Evolutionary conservation across 2,888 invertebrate species (phyloP), one percentile per base, ranked within the genome.

Genomic region (Pomacea canaliculata): DNA sequence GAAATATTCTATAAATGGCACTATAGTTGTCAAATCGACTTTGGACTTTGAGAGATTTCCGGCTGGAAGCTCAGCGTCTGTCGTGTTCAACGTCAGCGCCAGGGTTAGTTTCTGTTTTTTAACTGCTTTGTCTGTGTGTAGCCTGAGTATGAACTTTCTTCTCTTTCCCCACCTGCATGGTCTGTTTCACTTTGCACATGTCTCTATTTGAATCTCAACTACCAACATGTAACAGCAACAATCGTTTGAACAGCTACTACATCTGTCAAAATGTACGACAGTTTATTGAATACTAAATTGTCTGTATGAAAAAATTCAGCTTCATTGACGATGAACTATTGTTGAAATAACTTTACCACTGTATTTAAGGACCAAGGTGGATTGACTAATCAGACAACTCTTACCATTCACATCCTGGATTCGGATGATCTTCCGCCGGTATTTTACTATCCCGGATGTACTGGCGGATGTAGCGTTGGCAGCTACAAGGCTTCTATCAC

Each of bases 391-490:
- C 77, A 63, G 46, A 75, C 76, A 27, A 73, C 73, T 46, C 23
- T 80, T 27, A 78, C 77, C 46, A 71, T 80, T 9, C 23, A 77
- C 48, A 65, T 81, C 27, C 16, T 69, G 48, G 81, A 81, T 66
- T 71, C 74, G 10, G 81, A 81, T 75, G 79, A 78, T 19, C 69
- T 74, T 23, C 72, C 76, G 2, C 81, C 81, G 4, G 71, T 56
- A 19, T 81, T 81, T 59, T 70, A 27, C 63, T 75, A 78, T 68
- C 62, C 72, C 16, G 80, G 75, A 18, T 80, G 80, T 60, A 9
- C 18, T 19, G 7, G 27, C 0, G 75, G 12, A 56, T 13, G 16
- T 19, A 18, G 3, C 27, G 63, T 63, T 27, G n/a, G 16, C 10
- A 12, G 10, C 19, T 63, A 63, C 27, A 12, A 12, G 16, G 27